These are phyloP conservation scores for Aurelia sp. DNA, from an alignment of 30 jellyfish, hydroid and myxozoan genomes.

Conservation along the genomic window DNA sequence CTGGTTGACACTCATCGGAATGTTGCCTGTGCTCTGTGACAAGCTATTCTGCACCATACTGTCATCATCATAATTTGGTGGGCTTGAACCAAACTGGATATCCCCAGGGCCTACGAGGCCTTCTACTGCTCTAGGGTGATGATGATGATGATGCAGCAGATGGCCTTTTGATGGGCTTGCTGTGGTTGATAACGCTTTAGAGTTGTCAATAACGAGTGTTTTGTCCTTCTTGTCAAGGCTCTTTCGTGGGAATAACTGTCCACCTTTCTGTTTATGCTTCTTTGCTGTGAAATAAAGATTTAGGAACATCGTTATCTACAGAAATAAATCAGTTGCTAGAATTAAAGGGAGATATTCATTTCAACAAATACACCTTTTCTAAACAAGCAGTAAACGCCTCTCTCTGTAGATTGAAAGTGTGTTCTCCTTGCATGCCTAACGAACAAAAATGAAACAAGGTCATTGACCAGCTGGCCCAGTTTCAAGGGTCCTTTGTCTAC, in stretches of 20 bases:
- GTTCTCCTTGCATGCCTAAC: too few species aligned
- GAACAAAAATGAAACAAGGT: too few species aligned
- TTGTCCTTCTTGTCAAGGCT: constrained; percentile 72
- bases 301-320: too few species aligned
- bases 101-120: constrained; percentile 99
- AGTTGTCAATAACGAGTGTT: constrained; percentile 52
- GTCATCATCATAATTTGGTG: constrained; percentile 68
- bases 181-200: constrained; percentile 43
- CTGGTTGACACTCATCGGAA: constrained; percentile 28
- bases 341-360: too few species aligned
- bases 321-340: too few species aligned
- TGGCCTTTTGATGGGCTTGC: constrained; percentile 28
- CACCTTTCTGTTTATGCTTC: constrained; percentile 64
- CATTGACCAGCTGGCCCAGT: too few species aligned
- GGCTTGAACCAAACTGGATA: constrained; percentile 74
- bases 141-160: constrained; percentile 34
- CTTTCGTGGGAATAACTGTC: constrained; percentile 55
- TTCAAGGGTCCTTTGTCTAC: too few species aligned
- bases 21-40: constrained; percentile 60
- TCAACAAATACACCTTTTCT: too few species aligned
- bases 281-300: constrained; percentile 32
- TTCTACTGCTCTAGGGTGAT: constrained; percentile 79
- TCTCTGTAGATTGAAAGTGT: too few species aligned
- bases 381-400: too few species aligned
- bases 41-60: constrained; percentile 30